phyloP scores from a whole-genome alignment of 53 echinoderm and acorn worm species.

The Mesocentrotus franciscanus region DNA sequence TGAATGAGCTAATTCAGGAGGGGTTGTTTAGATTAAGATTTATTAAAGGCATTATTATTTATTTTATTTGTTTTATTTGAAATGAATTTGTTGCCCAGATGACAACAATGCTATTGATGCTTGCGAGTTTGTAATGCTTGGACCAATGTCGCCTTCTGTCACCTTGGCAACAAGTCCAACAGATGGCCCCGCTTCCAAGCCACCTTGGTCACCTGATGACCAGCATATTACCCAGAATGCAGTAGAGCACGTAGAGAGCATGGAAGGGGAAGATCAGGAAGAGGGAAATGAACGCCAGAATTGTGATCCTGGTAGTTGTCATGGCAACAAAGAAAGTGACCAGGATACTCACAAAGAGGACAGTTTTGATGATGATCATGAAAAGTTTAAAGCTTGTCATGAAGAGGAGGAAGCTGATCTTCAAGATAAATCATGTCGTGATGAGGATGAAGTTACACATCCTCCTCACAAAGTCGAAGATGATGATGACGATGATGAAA shows the following conservation, averaged over 20 bases:
- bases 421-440: neutral
- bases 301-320: constrained; percentile 12
- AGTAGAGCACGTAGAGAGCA: constrained; percentile 41
- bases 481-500: neutral
- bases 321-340: constrained; percentile 14
- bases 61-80: neutral
- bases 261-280: constrained; percentile 11
- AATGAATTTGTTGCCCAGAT: constrained; percentile 6
- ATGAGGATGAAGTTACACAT: neutral
- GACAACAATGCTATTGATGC: constrained; percentile 14
- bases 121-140: constrained; percentile 41
- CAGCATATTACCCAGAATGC: constrained; percentile 55
- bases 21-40: neutral
- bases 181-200: neutral
- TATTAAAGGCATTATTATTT: neutral
- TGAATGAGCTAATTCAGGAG: no score
- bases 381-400: neutral
- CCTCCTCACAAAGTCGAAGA: neutral
- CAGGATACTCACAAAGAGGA: constrained; percentile 55
- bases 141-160: constrained; percentile 63
- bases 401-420: neutral
- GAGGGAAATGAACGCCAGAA: neutral
- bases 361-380: neutral
- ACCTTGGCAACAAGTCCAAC: constrained; percentile 55
- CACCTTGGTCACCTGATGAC: constrained; percentile 39